Conservation (phyloP, 2,797 vertebrate species). For the Hippoglossus hippoglossus region DNA sequence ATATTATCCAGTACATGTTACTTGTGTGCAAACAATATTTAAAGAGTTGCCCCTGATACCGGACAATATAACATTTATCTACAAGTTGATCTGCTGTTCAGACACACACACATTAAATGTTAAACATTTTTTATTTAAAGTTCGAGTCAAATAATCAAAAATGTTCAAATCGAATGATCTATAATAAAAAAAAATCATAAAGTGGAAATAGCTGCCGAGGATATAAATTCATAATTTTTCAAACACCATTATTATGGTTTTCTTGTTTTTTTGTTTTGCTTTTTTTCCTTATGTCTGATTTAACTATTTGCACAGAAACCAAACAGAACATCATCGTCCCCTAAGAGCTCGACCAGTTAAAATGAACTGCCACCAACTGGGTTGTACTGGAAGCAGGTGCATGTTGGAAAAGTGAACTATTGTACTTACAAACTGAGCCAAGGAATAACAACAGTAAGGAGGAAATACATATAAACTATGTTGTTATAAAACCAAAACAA, state of each 20-base stretch:
- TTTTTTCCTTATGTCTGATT: not conserved
- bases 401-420: not conserved
- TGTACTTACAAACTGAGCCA: too few relatives aligned
- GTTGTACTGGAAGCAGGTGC: too few relatives aligned
- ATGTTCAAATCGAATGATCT: not conserved
- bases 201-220: slow-evolving; percentile 5
- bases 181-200: not conserved
- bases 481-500: not conserved
- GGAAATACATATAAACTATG: not conserved
- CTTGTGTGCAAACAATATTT: too few relatives aligned
- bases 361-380: not conserved
- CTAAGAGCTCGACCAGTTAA: too few relatives aligned
- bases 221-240: not conserved
- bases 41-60: too few relatives aligned
- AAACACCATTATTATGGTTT: slow-evolving; percentile 16
- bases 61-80: too few relatives aligned
- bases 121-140: slow-evolving; percentile 28
- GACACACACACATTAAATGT: not conserved
- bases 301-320: too few relatives aligned
- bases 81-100: too few relatives aligned
- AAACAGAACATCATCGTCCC: too few relatives aligned
- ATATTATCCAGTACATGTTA: too few relatives aligned
- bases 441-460: not conserved
- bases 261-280: too few relatives aligned
- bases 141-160: not conserved